phyloP scores from a whole-genome alignment of 1,140 invertebrate genomes.

The Zaprionus vittiger region DNA sequence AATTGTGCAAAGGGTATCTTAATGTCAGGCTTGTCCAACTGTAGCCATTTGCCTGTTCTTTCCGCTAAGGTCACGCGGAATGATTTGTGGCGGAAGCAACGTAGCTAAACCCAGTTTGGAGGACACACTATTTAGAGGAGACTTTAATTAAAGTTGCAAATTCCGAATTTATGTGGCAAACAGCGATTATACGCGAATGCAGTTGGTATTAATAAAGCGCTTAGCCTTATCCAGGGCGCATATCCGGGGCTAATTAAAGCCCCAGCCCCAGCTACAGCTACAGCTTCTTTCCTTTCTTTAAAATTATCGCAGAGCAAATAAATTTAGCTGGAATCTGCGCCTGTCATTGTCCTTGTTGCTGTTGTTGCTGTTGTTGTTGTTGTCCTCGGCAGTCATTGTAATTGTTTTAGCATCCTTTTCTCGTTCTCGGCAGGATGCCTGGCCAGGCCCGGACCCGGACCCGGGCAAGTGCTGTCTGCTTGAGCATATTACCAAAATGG shows the following conservation, averaged over 20 bases:
- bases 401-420: slow-evolving; percentile 58
- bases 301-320: slow-evolving; percentile 62
- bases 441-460: neutral
- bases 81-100: neutral
- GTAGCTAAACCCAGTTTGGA: neutral
- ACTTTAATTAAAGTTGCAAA: slow-evolving; percentile 13
- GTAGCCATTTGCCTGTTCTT: neutral
- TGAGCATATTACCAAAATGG: slow-evolving; percentile 59
- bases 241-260: slow-evolving; percentile 45
- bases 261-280: neutral
- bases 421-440: slow-evolving; percentile 30
- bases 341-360: slow-evolving; percentile 51
- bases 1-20: too few relatives aligned
- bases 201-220: slow-evolving; percentile 26
- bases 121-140: neutral
- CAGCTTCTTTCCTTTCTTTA: slow-evolving; percentile 18
- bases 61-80: neutral
- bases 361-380: slow-evolving; percentile 29
- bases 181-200: neutral
- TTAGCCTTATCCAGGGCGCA: slow-evolving; percentile 14
- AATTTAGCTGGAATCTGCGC: slow-evolving; percentile 57
- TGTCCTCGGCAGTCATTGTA: slow-evolving; percentile 38
- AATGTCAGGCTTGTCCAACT: neutral
- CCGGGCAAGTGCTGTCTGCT: slow-evolving; percentile 21
- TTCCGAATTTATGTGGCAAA: slow-evolving; percentile 1